Evolutionary conservation across 2,113 vertebrate genomes (phyloP).

Genomic region (Pelobates fuscus): DNA sequence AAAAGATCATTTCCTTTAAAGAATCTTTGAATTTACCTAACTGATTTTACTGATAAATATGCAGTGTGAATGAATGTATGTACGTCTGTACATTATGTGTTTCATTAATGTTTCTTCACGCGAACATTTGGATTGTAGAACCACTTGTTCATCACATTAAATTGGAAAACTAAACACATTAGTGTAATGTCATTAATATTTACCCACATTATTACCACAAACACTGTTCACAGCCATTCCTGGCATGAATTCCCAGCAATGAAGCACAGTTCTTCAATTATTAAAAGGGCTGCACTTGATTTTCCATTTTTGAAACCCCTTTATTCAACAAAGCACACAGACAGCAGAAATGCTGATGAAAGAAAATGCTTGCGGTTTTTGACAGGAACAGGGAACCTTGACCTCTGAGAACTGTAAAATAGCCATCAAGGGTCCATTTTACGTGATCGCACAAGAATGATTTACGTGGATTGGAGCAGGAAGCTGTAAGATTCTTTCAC

Average conservation of each 20-base stretch:
- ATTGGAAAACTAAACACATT: not conserved
- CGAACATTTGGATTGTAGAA: too few relatives aligned
- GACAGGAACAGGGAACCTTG: slow-evolving; percentile 54
- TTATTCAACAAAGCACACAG: slow-evolving; percentile 35
- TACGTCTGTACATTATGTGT: too few relatives aligned
- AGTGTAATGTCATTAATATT: not conserved
- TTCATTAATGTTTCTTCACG: too few relatives aligned
- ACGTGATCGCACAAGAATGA: slow-evolving; percentile 50
- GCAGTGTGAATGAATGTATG: too few relatives aligned
- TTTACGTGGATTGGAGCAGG: slow-evolving; percentile 48
- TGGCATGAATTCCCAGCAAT: slow-evolving; percentile 16
- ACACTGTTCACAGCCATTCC: not conserved
- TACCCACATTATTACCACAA: not conserved
- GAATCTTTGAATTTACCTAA: too few relatives aligned
- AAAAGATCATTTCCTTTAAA: too few relatives aligned
- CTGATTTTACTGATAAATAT: too few relatives aligned
- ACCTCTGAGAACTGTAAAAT: slow-evolving; percentile 53
- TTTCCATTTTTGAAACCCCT: slow-evolving; percentile 27
- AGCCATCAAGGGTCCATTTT: slow-evolving; percentile 55
- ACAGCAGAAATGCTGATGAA: slow-evolving; percentile 47
- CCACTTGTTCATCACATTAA: not conserved
- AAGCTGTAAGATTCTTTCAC: slow-evolving; percentile 29
- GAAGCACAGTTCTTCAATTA: slow-evolving; percentile 28
- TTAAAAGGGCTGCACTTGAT: slow-evolving; percentile 36
- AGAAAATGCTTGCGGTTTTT: slow-evolving; percentile 45